Evolutionary conservation across 2,113 vertebrate genomes (phyloP), one percentile per base, ranked within the genome.

Genomic region (Dasypus novemcinctus): DNA sequence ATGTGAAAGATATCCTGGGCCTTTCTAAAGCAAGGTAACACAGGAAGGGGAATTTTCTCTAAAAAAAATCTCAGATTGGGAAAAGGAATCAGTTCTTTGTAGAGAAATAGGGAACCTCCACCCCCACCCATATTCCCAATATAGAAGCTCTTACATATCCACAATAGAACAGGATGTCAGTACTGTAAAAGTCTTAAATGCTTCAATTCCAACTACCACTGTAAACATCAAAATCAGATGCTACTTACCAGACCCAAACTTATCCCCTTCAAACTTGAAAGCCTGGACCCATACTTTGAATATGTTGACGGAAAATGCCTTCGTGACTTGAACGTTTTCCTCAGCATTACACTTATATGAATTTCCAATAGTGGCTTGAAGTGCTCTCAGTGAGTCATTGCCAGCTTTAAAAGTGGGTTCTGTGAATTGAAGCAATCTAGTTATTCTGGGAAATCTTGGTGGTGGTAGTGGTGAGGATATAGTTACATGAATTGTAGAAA

Each of bases 261-360:
- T 98, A 96, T 98, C 97, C 64, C 98, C 98, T 0, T 96, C 98
- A 7, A 99, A 90, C 33, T 97, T 98, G 64, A 99, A 99, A 20
- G 99, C 99, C 97, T 99, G 99, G 97, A 99, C 95, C 97, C 99
- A 98, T 93, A 99, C 97, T 54, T 98, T 97, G 98, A 99, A 99
- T 49, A 99, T 91, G 94, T 99, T 99, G 98, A 99, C 94, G 29
- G 98, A 97, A 43, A 98, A 98, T 7, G 94, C 29, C 8, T 94
- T 66, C 0, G 96, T 97, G 96, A 99, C 98, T 0, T 25, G 76
- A 66, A 99, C 96, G 11, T 90, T 99, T 91, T 99, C 99, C 97
- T 99, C 98, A 0, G 98, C 92, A 0, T 92, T 98, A 96, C 99
- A 99, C 98, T 98, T 99, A 98, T 99, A 99, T 0, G 99, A 99